Evolutionary conservation across 2,888 invertebrate genomes (phyloP), one percentile per base, ranked within the genome.

Genomic region (Cephus nigrinus): DNA sequence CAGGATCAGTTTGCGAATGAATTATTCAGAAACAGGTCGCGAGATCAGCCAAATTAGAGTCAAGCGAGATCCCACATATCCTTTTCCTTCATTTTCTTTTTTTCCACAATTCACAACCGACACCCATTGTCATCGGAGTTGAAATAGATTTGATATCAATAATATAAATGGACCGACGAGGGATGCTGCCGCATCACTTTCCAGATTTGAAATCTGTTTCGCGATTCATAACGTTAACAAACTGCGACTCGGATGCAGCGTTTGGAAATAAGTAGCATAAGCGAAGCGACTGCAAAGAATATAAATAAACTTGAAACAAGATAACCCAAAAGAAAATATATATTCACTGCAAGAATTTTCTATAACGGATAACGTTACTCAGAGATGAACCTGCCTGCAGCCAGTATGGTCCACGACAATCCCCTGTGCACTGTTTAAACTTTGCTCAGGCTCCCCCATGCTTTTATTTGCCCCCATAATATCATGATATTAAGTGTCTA

Each of bases 401-500:
- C 69, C 69, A 32, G 69, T 32, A 69, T 12, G 69, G 74, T 55
- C 34, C 68, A 35, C 69, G 69, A 71, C 69, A 72, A 35, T 36
- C 74, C 72, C 72, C 78, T 79, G 77, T 82, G 75, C 80, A 78
- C 80, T 84, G 85, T 84, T 86, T 84, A 86, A 85, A 86, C 82
- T 81, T 83, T 79, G 75, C 81, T 79, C 82, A 76, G 74, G 75
- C 78, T 69, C 34, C 74, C 74, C 69, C 77, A 71, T 76, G 73
- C 82, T 84, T 85, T 85, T 85, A 85, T 87, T 85, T 84, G 77
- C 82, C 79, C 80, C 74, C 72, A 82, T 85, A 84, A 84, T 88
- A 85, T 85, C 84, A 82, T 83, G 86, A 88, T 88, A 86, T 87
- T 85, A 86, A 86, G 84, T 86, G 86, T 79, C 83, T 81, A 74